A percentile compares a stretch with the other conserved stretches of the same genome.
phyloP scores from a whole-genome alignment of 2,888 invertebrate species.

The Gymnocheta viridis region DNA sequence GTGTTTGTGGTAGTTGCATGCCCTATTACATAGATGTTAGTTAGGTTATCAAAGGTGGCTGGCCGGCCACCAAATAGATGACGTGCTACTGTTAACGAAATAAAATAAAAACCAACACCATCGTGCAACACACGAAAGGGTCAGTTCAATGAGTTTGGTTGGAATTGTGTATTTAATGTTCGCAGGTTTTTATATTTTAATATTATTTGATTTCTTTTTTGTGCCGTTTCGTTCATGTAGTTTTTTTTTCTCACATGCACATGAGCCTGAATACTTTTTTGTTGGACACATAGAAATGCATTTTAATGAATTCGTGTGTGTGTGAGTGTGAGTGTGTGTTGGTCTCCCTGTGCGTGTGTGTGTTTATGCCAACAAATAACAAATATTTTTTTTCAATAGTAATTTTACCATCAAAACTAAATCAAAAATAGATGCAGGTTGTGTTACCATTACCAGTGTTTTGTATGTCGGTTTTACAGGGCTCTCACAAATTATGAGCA shows the following conservation, averaged over 20 bases:
- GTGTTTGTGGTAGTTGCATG: background rate
- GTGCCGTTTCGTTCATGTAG: constrained; percentile 10
- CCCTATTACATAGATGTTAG: constrained; percentile 53
- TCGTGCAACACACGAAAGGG: constrained; percentile 55
- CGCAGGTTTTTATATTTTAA: constrained; percentile 61
- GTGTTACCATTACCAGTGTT: constrained; percentile 38
- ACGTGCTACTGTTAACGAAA: constrained; percentile 49
- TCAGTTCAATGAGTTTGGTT: constrained; percentile 64
- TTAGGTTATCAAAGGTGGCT: constrained; percentile 67
- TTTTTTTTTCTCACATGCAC: constrained; percentile 12
- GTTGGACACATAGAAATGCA: constrained; percentile 25
- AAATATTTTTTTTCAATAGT: constrained; percentile 59
- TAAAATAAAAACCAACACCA: constrained; percentile 27
- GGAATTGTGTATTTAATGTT: constrained; percentile 67
- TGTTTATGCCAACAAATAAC: constrained; percentile 40
- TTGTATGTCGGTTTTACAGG: background rate
- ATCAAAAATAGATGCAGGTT: constrained; percentile 65
- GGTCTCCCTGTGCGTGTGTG: background rate
- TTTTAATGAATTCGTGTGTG: background rate
- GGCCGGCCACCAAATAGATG: constrained; percentile 64
- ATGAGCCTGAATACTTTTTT: constrained; percentile 16
- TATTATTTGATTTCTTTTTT: constrained; percentile 47
- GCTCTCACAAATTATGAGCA: background rate
- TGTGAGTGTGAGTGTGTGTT: background rate
- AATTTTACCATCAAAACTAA: constrained; percentile 69